Evolutionary conservation across 2,113 vertebrate species (phyloP).

Genomic region (Astur gentilis): DNA sequence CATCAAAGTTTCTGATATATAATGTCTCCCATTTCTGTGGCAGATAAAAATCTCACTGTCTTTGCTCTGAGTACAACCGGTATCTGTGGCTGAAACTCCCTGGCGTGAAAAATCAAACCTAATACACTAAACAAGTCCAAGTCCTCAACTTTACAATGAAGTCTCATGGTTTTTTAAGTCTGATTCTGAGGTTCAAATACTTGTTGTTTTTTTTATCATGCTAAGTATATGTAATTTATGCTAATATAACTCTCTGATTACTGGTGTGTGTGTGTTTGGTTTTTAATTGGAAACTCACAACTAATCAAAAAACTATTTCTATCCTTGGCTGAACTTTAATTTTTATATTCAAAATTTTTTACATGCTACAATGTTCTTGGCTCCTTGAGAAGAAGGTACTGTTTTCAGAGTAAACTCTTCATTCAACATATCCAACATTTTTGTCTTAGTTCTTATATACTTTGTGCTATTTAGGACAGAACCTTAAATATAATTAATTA

Average conservation of each 20-base stretch:
- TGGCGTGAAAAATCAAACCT: not conserved
- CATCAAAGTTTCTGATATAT: not conserved
- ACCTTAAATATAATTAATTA: not conserved
- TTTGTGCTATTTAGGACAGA: not conserved
- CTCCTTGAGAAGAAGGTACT: not conserved
- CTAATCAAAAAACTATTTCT: not conserved
- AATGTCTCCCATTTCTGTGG: not conserved
- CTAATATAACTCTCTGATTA: not conserved
- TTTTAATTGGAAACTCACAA: not conserved
- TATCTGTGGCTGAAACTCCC: not conserved
- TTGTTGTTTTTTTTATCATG: not conserved
- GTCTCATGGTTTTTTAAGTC: not conserved
- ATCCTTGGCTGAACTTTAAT: not conserved
- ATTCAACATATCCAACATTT: not conserved
- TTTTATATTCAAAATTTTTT: not conserved
- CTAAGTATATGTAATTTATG: not conserved
- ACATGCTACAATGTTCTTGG: not conserved
- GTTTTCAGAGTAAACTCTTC: not conserved
- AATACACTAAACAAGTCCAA: not conserved
- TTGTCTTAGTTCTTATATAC: not conserved
- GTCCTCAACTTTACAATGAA: not conserved
- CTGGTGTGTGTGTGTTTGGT: no score
- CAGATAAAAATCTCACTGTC: not conserved
- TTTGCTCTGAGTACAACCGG: not conserved
- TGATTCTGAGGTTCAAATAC: not conserved